Evolutionary conservation across 1,140 invertebrate species (phyloP), one percentile per base, ranked within the genome.

Genomic region (Samia ricini): DNA sequence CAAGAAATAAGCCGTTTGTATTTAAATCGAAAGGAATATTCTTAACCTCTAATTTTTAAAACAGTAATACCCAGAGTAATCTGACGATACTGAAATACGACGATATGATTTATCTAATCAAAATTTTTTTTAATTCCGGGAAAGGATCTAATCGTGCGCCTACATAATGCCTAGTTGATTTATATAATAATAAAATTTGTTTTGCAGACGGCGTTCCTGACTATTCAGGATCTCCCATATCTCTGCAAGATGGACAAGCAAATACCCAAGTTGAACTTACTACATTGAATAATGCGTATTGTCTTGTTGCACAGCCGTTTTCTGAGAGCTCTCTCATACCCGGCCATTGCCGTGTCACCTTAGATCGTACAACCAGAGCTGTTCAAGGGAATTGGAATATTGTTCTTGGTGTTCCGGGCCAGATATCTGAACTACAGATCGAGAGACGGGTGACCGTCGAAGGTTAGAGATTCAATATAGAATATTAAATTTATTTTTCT

Each of bases 321-420:
- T 65, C 79, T 2, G 79, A 88, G 50, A 79, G 76, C 42, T 65
- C 76, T 0, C 68, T 88, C 23, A 64, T 89, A 5, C 69, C 83
- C 10, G 88, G 87, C 4, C 77, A 83, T 12, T 90, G 88, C 61
- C 63, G 49, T 6, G 74, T 89, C 5, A 75, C 70, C 5, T 59
- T 88, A n/a, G 79, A 83, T 12, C 76, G 76, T n/a, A 71, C 79
- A 0, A 81, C 76, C 1, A 77, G 86, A 68, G 84, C 81, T 20
- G 68, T 89, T 19, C 83, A 89, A 62, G 88, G 88, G 1, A 74
- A 68, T 23, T 90, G 88, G 88, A 72, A 79, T 19, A 67, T 86
- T 2, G 58, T 80, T 0, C 58, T 88, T 23, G 88, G 80, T 10
- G 22, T 87, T 1, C 80, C 82, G 0, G 88, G 86, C 18, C 65